Evolutionary conservation across 2,113 vertebrate species (phyloP).

Genomic region (Zootoca vivipara): DNA sequence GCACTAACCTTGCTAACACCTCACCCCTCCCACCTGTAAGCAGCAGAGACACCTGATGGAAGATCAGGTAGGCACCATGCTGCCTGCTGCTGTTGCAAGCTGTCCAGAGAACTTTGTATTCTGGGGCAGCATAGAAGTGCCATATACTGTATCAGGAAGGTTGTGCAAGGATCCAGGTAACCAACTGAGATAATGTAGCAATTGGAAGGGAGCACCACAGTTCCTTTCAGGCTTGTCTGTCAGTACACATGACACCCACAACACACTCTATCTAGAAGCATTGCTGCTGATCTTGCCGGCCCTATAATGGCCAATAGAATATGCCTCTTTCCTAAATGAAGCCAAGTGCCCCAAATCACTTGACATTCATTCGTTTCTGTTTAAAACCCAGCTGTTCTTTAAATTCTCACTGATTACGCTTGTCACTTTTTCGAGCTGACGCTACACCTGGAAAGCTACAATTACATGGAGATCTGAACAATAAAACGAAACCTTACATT

Average conservation of each 20-base stretch:
- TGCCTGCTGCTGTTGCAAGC: neutral
- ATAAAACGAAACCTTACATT: neutral
- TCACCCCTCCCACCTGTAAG: no score
- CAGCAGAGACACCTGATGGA: neutral
- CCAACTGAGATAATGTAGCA: neutral
- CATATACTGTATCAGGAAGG: no score
- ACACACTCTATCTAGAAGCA: neutral
- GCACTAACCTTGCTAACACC: no score
- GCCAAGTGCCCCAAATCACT: neutral
- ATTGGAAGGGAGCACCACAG: neutral
- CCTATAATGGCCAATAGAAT: neutral
- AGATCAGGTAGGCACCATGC: no score
- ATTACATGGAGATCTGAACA: neutral
- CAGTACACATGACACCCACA: no score
- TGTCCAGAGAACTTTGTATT: no score
- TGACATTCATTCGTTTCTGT: neutral
- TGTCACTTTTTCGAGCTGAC: neutral
- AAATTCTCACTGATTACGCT: neutral
- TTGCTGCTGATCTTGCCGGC: no score
- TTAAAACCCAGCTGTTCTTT: neutral
- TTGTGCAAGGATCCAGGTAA: no score
- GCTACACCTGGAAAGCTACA: neutral
- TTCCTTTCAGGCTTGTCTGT: neutral
- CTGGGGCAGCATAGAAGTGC: no score
- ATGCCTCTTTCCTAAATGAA: neutral